Conservation (phyloP, 1,140 invertebrate species). For the Leptinotarsa defecta region DNA sequence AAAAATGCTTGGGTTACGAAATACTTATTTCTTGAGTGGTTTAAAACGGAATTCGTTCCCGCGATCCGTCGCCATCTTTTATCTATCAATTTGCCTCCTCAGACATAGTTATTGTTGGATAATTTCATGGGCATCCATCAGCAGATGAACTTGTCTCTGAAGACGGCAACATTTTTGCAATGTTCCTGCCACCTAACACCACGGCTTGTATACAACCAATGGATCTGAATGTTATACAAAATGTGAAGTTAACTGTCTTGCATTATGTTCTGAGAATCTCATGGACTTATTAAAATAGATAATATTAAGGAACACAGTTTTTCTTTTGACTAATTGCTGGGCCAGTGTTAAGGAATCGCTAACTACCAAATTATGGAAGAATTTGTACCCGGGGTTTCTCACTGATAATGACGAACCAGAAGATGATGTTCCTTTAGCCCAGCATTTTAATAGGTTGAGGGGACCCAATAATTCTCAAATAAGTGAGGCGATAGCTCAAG, state of each 20-base stretch:
- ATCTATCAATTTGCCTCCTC: constrained; percentile 31
- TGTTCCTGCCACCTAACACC: constrained; percentile 55
- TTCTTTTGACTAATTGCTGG: constrained; percentile 30
- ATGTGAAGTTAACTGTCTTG: constrained; percentile 36
- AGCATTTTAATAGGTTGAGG: neutral
- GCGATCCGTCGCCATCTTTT: constrained; percentile 22
- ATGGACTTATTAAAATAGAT: constrained; percentile 30
- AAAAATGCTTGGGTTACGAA: constrained; percentile 48
- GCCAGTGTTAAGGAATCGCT: neutral
- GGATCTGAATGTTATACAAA: constrained; percentile 33
- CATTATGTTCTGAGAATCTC: constrained; percentile 32
- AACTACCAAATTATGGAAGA: constrained; percentile 30
- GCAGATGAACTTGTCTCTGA: constrained; percentile 28
- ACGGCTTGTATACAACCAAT: constrained; percentile 44
- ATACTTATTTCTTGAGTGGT: constrained; percentile 33
- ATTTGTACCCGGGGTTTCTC: constrained; percentile 20
- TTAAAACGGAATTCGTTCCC: constrained; percentile 32
- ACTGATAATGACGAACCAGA: constrained; percentile 13
- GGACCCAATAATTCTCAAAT: constrained; percentile 4
- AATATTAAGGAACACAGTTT: constrained; percentile 32
- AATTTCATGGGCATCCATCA: constrained; percentile 40
- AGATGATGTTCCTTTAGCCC: neutral
- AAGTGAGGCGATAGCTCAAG: neutral
- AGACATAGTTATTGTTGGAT: constrained; percentile 39
- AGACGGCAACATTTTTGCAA: constrained; percentile 50